A percentile compares a stretch with the other conserved stretches of the same genome.
These are phyloP conservation scores for Pseudeuparius sepicola DNA, from an alignment of 2,888 invertebrate species.

Conservation along the genomic window DNA sequence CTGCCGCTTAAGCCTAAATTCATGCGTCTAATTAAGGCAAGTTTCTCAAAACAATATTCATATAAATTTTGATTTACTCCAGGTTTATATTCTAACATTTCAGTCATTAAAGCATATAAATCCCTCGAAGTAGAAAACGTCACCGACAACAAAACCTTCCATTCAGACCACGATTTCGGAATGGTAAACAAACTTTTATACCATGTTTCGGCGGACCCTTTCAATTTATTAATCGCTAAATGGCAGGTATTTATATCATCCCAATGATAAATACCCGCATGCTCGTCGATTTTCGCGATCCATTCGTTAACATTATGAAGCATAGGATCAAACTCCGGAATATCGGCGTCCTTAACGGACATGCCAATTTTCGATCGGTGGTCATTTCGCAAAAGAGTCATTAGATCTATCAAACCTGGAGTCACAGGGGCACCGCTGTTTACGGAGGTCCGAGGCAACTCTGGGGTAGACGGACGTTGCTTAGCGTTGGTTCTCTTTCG, in stretches of 20 bases:
- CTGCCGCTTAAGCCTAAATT: slow-evolving; percentile 2
- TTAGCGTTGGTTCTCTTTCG: no score
- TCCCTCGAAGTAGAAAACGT: slow-evolving; percentile 5
- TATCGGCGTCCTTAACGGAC: slow-evolving; percentile 5
- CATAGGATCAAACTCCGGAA: slow-evolving; percentile 4
- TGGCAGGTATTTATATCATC: slow-evolving; percentile 12
- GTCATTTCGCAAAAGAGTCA: no score
- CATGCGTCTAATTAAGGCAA: slow-evolving; percentile 2
- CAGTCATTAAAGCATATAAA: slow-evolving; percentile 5
- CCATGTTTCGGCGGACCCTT: slow-evolving; percentile 11
- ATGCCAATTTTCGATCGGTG: slow-evolving; percentile 4
- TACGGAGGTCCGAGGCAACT: no score
- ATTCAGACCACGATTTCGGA: slow-evolving; percentile 4
- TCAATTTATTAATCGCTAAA: slow-evolving; percentile 13
- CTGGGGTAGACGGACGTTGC: no score
- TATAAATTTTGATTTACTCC: slow-evolving; percentile 1
- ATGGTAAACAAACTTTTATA: slow-evolving; percentile 11
- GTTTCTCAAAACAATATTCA: slow-evolving; percentile 10
- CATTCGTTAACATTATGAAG: slow-evolving; percentile 7
- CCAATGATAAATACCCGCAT: slow-evolving; percentile 11
- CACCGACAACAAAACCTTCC: slow-evolving; percentile 1
- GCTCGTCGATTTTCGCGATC: slow-evolving; percentile 13
- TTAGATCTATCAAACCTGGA: no score
- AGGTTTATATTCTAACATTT: not conserved
- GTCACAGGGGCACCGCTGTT: no score